Percentiles rank a stretch among this genome's conserved stretches.
Evolutionary conservation across 2,113 vertebrate genomes (phyloP).

Genomic region (Urocynchramus pylzowi): DNA sequence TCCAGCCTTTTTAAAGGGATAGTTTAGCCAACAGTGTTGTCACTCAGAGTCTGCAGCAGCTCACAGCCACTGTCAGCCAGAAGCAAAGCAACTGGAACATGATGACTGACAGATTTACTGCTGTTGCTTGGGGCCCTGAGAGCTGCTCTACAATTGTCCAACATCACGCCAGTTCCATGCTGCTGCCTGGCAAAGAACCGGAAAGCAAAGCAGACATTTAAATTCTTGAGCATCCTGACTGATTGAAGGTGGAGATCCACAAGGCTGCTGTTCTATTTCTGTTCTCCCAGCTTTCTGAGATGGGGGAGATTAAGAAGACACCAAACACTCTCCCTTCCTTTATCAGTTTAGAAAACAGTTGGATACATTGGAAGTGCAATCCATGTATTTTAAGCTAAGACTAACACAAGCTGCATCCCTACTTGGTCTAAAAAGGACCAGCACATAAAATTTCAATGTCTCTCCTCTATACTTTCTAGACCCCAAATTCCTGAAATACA

Average conservation of each 20-base stretch:
- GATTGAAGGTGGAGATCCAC: not conserved
- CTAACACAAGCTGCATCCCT: not conserved
- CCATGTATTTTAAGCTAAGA: not conserved
- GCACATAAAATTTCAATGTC: not conserved
- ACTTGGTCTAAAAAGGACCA: not conserved
- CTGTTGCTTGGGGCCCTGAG: not conserved
- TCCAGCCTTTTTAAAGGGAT: not conserved
- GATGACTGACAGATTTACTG: not conserved
- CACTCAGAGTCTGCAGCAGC: not conserved
- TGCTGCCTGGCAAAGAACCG: not conserved
- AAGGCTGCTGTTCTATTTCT: not conserved
- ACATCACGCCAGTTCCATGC: not conserved
- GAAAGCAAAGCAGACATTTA: not conserved
- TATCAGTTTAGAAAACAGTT: not conserved
- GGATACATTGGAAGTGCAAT: not conserved
- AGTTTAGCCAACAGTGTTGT: not conserved
- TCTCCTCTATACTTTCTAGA: not conserved
- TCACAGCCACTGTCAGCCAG: not conserved
- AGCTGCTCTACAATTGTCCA: not conserved
- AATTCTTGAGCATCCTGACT: not conserved
- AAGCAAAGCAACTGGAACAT: not conserved
- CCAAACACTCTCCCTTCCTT: not conserved
- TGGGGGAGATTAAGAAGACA: not conserved
- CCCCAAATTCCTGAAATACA: not conserved
- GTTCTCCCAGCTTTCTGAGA: not conserved